Evolutionary conservation across 2,888 invertebrate species (phyloP), one percentile per base, ranked within the genome.

Genomic region (Caenorhabditis japonica): DNA sequence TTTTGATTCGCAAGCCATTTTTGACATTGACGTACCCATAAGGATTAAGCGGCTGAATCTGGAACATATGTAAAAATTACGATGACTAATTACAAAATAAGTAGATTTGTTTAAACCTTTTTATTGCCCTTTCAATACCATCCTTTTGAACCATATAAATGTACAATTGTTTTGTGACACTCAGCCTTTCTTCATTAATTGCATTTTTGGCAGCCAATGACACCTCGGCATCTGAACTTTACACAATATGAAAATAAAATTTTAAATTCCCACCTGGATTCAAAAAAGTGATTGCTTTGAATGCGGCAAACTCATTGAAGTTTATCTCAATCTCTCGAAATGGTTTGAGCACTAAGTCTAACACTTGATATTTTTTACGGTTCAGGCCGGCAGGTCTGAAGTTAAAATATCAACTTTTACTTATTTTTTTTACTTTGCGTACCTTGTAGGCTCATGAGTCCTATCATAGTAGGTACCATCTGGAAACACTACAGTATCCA

Each of bases 1-100:
- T 58, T 81, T 82, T 79, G 85, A 84, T 64, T 86, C 86, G 12
- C 84, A 84, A 8, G 84, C 82, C 83, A 86, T 85, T 41, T 86
- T 84, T 15, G 84, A 83, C 38, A 86, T 81, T 2, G 83, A 82
- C 7, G 86, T 85, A 23, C 85, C 84, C 3, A 86, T 77, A 13
- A 87, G 74, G 43, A 87, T 79, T 7, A 87, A 68, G 12, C 83
- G 79, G 15, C 84, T 83, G 64, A 84, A 87, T 38, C 84, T 79
- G 58, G 4, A 51, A 51, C n/a, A n/a, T n/a, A n/a, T n/a, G n/a
- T n/a, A n/a, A n/a, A n/a, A n/a, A n/a, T 30, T n/a, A 10, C 33
- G 33, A 12, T 33, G 3, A 17, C 13, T 34, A 17, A 4, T 19
- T 34, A 13, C n/a, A n/a, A 43, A 44, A 44, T 33, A 33, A 33